Evolutionary conservation across 2,113 vertebrate species (phyloP).

Genomic region (Chamaetylas fuelleborni): DNA sequence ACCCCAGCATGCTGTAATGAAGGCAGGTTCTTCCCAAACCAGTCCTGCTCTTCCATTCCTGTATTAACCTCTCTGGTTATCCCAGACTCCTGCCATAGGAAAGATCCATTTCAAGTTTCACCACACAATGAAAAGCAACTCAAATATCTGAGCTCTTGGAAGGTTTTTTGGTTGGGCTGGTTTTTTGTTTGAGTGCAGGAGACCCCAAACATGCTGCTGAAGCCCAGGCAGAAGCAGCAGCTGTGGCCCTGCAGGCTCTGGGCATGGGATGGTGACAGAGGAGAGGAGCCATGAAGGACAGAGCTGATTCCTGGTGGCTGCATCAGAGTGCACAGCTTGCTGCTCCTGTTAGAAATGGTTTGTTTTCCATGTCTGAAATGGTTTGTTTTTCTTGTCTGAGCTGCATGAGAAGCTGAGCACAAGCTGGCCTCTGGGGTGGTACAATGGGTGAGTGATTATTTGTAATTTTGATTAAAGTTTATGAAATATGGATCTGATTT

Average conservation of each 20-base stretch:
- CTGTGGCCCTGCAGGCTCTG: background rate
- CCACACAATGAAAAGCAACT: background rate
- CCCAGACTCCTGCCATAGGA: background rate
- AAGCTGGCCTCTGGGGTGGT: background rate
- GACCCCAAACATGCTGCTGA: background rate
- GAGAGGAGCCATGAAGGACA: background rate
- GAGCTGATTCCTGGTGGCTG: background rate
- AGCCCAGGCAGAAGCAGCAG: background rate
- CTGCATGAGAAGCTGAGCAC: background rate
- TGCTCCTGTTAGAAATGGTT: background rate
- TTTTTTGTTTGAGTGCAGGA: background rate
- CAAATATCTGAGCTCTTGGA: background rate
- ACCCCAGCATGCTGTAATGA: accelerated
- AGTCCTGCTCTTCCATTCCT: background rate
- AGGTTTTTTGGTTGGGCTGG: background rate
- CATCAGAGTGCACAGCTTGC: background rate
- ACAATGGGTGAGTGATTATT: background rate
- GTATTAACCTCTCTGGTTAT: background rate
- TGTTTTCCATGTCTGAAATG: background rate
- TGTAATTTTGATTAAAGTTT: background rate
- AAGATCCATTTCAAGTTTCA: background rate
- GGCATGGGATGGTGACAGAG: accelerated
- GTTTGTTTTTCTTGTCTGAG: background rate
- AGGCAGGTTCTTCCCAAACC: background rate
- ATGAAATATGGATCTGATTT: background rate